A percentile compares a stretch with the other conserved stretches of the same genome.
Evolutionary conservation across 2,797 vertebrate genomes (phyloP).

Genomic region (Chrysocyon brachyurus): DNA sequence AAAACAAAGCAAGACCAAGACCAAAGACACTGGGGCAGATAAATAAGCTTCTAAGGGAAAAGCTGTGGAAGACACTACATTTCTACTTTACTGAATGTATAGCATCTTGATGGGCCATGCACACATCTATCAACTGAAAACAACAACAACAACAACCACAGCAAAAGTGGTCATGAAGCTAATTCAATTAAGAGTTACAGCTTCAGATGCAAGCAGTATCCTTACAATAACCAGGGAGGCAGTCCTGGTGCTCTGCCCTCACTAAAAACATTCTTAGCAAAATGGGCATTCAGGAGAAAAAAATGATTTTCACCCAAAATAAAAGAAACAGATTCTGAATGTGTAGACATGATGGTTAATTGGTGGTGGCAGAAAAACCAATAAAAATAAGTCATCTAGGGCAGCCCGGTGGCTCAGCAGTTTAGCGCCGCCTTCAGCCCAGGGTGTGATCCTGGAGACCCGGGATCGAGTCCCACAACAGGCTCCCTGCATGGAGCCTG

Average conservation of each 20-base stretch:
- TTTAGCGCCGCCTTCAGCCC: too few relatives aligned
- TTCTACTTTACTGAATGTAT: not conserved
- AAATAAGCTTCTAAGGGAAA: not conserved
- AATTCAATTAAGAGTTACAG: not conserved
- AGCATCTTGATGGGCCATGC: not conserved
- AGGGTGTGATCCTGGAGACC: too few relatives aligned
- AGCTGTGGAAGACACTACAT: too few relatives aligned
- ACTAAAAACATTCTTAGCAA: not conserved
- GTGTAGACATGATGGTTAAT: not conserved
- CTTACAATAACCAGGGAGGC: not conserved
- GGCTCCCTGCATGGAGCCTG: too few relatives aligned
- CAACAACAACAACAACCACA: not conserved
- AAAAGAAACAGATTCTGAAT: not conserved
- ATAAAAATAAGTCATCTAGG: not conserved
- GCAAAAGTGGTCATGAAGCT: not conserved
- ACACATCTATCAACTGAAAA: not conserved
- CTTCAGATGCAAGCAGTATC: not conserved
- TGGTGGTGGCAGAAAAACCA: not conserved
- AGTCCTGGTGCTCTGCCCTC: not conserved
- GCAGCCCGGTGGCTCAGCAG: too few relatives aligned
- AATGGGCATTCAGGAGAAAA: not conserved
- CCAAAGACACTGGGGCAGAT: not conserved
- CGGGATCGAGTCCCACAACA: too few relatives aligned
- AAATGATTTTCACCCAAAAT: not conserved
- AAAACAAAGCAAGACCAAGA: slow-evolving; percentile 63